Base-by-base conservation (phyloP, 2,888 invertebrate species). In the Chrysolina americana region DNA sequence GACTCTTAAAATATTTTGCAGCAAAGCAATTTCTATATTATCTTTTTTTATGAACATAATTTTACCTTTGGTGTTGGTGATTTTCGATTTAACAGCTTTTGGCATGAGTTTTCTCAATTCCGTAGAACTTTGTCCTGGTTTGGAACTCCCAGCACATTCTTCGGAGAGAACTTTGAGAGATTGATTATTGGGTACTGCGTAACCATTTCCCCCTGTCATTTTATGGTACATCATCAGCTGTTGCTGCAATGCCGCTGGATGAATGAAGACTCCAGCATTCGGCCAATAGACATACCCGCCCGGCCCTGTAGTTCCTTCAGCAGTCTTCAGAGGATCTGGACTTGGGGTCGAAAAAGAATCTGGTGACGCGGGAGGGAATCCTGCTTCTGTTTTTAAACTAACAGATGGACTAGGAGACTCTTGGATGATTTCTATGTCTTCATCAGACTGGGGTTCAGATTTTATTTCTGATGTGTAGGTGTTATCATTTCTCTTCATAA, bases 221-320 rank as follows among this genome's bases (percentile, higher is more conserved):
- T 93, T 91, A 83, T 94, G 94, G 83, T 94, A 95, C 85, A 94
- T 94, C 50, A 94, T 87, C 15, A 94, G 88, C 80, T 94, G 92
- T 1, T 93, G 92, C 79, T 93, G 93, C 59, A 94, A 84, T 0
- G 94, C 93, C 86, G 94, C 89, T 0, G 95, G 95, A 77, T 94
- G 94, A 78, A 94, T 91, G 81, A 94, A 92, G 0, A 94, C 90
- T 0, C 93, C 93, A 0, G 92, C 91, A 79, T 92, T 91, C 0
- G 93, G 93, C 93, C 94, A 94, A 83, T 92, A 93, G 28, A 93
- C 92, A 83, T 92, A 92, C 0, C 92, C 91, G 0, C 86, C 86
- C 15, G 87, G 85, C 2, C 85, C 82, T 11, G 89, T 70, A 84
- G 88, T 84, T 86, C 84, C 82, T 84, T 90, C 80, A 77, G 88